Conservation (phyloP, 2,113 vertebrate species). For the Melanerpes aurifrons region DNA sequence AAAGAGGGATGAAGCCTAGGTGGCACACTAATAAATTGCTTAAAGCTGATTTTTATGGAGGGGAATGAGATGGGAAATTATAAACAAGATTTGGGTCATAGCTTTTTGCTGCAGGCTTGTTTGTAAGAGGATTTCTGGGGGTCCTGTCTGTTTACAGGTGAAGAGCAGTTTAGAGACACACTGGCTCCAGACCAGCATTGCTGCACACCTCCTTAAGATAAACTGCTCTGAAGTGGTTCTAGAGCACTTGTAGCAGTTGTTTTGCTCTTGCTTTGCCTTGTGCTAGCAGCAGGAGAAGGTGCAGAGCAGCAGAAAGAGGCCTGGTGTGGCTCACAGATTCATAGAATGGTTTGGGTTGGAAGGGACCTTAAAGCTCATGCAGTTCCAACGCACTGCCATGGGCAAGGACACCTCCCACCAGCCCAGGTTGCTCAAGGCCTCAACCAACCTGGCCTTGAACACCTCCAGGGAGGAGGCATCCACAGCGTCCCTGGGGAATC, state of each 20-base stretch:
- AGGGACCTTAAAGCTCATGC: too few relatives aligned
- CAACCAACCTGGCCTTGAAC: too few relatives aligned
- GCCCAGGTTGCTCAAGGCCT: too few relatives aligned
- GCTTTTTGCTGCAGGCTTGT: constrained; percentile 8
- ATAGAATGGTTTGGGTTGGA: too few relatives aligned
- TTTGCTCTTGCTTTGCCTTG: background rate
- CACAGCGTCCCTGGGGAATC: too few relatives aligned
- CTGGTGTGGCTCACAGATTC: background rate
- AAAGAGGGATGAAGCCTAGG: constrained; percentile 69
- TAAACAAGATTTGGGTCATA: constrained; percentile 59
- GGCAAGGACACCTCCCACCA: too few relatives aligned
- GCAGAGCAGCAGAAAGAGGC: background rate
- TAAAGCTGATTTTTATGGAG: constrained; percentile 73
- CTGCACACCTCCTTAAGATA: background rate
- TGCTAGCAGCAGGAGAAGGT: background rate
- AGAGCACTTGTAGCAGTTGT: background rate
- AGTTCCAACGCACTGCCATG: too few relatives aligned
- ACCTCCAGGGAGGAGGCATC: too few relatives aligned
- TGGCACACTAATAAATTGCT: constrained; percentile 72
- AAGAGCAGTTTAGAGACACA: background rate
- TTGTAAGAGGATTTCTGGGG: background rate
- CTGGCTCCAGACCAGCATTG: background rate
- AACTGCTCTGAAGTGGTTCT: background rate
- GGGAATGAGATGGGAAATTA: constrained; percentile 59
- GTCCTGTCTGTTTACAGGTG: background rate